Conservation (phyloP, 2,888 invertebrate species). For the Venusia cambrica region DNA sequence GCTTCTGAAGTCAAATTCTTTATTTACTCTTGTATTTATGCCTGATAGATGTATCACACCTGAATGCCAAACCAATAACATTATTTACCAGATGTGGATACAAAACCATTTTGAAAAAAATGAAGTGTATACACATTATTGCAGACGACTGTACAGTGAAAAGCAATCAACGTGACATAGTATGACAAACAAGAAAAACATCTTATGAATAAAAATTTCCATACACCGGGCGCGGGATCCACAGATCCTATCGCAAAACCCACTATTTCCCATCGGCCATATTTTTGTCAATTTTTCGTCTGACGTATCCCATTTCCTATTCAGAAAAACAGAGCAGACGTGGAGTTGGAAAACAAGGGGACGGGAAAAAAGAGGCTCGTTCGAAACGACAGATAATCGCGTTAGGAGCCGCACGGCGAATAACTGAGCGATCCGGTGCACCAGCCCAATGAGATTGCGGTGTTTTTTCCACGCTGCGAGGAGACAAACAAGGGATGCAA, state of each 20-base stretch:
- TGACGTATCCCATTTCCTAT: conserved; percentile 79
- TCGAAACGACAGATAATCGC: conserved; percentile 78
- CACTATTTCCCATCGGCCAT: conserved; percentile 76
- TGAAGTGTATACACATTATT: conserved; percentile 1
- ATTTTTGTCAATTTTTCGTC: conserved; percentile 80
- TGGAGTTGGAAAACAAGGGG: conserved; percentile 78
- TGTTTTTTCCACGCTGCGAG: conserved; percentile 71
- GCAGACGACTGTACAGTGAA: conserved; percentile 15
- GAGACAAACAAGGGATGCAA: conserved; percentile 81
- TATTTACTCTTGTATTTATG: too few relatives aligned
- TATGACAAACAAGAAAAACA: conserved; percentile 62
- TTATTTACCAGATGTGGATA: too few relatives aligned
- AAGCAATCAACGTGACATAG: conserved; percentile 27
- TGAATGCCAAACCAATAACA: too few relatives aligned
- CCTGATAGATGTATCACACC: too few relatives aligned
- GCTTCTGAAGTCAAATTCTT: too few relatives aligned
- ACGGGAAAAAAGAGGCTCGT: conserved; percentile 74
- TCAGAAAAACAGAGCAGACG: conserved; percentile 78
- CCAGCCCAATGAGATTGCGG: conserved; percentile 76
- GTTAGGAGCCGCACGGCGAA: conserved; percentile 75
- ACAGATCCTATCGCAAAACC: conserved; percentile 73
- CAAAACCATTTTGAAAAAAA: too few relatives aligned
- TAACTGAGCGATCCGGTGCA: conserved; percentile 73
- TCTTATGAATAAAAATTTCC: conserved; percentile 61
- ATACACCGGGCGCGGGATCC: conserved; percentile 50